phyloP scores from a whole-genome alignment of 2,888 invertebrate species.

The Magallana nippona region DNA sequence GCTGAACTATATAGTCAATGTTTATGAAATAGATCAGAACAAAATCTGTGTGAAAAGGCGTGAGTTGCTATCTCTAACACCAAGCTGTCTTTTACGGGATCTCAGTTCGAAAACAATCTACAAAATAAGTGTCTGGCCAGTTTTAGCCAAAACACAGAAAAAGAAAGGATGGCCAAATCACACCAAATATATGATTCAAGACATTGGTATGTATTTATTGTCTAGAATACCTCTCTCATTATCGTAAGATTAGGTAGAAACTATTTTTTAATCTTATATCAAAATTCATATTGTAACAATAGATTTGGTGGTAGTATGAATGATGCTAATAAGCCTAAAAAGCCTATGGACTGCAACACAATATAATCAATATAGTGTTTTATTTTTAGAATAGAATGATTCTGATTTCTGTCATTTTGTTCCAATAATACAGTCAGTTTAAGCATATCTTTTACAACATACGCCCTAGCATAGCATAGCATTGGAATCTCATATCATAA shows the following conservation, averaged over 20 bases:
- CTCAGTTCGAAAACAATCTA: not conserved
- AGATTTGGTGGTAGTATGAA: too few species aligned
- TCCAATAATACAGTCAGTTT: too few species aligned
- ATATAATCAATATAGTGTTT: too few species aligned
- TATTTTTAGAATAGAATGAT: too few species aligned
- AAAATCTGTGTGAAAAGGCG: not conserved
- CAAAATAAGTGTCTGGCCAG: slow-evolving; percentile 26
- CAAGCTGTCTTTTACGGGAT: not conserved
- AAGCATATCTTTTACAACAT: too few species aligned
- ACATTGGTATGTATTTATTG: not conserved
- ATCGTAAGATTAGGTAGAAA: not conserved
- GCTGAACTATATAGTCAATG: slow-evolving; percentile 1
- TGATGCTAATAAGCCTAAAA: too few species aligned
- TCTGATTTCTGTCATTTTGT: too few species aligned
- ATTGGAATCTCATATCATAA: too few species aligned
- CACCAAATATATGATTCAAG: slow-evolving; percentile 9
- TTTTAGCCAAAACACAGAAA: slow-evolving; percentile 15
- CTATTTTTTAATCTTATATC: not conserved
- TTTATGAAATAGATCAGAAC: not conserved
- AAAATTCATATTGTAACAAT: not conserved
- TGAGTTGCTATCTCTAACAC: not conserved
- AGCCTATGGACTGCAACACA: too few species aligned
- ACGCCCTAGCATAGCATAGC: too few species aligned
- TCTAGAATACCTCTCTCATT: too few species aligned
- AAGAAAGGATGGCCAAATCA: slow-evolving; percentile 22